Evolutionary conservation across 2,888 invertebrate genomes (phyloP).

Genomic region (Liposcelis brunnea): DNA sequence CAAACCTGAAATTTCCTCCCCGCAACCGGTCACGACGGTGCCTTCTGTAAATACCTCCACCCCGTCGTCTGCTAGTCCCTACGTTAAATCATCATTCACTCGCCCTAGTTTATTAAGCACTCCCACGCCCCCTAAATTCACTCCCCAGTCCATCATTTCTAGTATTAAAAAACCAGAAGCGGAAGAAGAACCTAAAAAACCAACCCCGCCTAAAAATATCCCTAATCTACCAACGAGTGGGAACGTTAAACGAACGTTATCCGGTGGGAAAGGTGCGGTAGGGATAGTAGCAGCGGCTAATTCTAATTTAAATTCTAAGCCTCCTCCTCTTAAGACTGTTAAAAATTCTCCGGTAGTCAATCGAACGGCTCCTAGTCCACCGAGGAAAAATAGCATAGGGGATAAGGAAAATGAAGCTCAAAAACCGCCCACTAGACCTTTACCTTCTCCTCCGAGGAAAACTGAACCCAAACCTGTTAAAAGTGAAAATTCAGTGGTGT

Average conservation of each 20-base stretch:
- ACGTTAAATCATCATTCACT: slow-evolving; percentile 13
- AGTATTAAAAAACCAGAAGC: no score
- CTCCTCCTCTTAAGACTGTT: slow-evolving; percentile 27
- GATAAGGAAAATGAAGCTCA: slow-evolving; percentile 27
- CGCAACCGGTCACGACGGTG: slow-evolving; percentile 7
- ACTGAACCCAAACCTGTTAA: slow-evolving; percentile 23
- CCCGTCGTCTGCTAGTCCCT: slow-evolving; percentile 16
- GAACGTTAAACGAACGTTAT: no score
- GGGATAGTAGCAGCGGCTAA: slow-evolving; percentile 26
- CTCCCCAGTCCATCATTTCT: slow-evolving; percentile 13
- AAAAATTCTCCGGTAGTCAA: slow-evolving; percentile 25
- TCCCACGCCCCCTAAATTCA: slow-evolving; percentile 19
- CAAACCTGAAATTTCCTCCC: slow-evolving; percentile 14
- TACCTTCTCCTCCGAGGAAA: slow-evolving; percentile 23
- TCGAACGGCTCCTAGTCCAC: no score
- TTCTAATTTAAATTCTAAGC: slow-evolving; percentile 17
- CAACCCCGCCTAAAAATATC: no score
- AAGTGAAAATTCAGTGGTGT: slow-evolving; percentile 32
- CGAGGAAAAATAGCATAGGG: no score
- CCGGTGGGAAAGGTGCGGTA: slow-evolving; percentile 23
- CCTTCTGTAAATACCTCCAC: slow-evolving; percentile 10
- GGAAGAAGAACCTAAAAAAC: no score
- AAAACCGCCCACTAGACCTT: slow-evolving; percentile 17
- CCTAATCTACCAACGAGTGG: no score
- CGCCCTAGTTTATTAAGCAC: slow-evolving; percentile 15